Percentiles rank a stretch among this genome's conserved stretches.
Evolutionary conservation across 2,797 vertebrate species (phyloP).

Genomic region (Cryptoblepharus egeriae): DNA sequence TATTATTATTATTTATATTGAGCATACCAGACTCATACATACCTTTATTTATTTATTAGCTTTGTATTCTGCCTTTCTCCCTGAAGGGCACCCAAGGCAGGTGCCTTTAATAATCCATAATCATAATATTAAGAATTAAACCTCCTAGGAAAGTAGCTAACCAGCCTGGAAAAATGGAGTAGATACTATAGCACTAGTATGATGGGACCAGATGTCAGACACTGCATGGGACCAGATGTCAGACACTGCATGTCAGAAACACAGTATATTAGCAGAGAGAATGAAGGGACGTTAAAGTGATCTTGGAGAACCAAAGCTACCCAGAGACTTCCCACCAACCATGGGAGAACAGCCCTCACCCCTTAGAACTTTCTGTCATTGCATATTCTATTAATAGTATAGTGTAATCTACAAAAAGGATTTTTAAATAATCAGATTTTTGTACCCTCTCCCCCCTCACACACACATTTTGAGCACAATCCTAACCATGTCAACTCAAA

Average conservation of each 20-base stretch:
- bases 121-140: slow-evolving; percentile 54
- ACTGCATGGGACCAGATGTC: slow-evolving; percentile 41
- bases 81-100: no score
- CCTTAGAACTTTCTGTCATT: background rate
- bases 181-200: slow-evolving; percentile 49
- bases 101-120: slow-evolving; percentile 61
- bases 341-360: background rate
- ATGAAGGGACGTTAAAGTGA: background rate
- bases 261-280: background rate
- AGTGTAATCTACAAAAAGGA: background rate
- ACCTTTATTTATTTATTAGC: no score
- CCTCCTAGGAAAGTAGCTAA: slow-evolving; percentile 6
- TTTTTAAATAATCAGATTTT: background rate
- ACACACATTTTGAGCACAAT: no score
- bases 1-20: slow-evolving; percentile 46
- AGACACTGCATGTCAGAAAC: slow-evolving; percentile 32
- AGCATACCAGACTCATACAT: slow-evolving; percentile 44
- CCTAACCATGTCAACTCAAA: no score
- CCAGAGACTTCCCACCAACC: background rate
- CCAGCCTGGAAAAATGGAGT: slow-evolving; percentile 42
- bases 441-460: no score
- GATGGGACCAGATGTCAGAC: slow-evolving; percentile 50
- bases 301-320: background rate
- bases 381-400: background rate
- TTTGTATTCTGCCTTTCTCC: no score